Conservation (phyloP, 2,113 vertebrate species). For the Oplegnathus fasciatus region DNA sequence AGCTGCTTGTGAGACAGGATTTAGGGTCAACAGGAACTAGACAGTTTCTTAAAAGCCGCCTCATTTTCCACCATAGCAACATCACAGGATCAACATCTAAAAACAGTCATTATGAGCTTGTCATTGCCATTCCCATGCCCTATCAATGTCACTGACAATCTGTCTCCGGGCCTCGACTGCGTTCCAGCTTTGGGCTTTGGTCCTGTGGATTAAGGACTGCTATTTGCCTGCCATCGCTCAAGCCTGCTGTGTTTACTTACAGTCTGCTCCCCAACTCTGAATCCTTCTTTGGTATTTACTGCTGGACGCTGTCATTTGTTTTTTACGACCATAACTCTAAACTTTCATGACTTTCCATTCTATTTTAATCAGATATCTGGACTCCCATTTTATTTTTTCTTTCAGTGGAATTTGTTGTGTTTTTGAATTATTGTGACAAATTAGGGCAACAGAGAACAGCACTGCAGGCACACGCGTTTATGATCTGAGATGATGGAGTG, state of each 20-base stretch:
- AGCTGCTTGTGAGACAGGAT: constrained; percentile 26
- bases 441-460: not conserved
- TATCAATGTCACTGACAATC: constrained; percentile 51
- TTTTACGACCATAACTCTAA: constrained; percentile 32
- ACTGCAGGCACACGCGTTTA: not conserved
- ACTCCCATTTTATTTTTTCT: not conserved
- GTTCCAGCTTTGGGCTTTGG: constrained; percentile 44
- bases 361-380: constrained; percentile 42
- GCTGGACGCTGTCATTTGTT: constrained; percentile 32
- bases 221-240: constrained; percentile 52
- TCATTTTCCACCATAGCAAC: constrained; percentile 43
- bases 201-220: constrained; percentile 40
- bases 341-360: constrained; percentile 28
- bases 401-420: not conserved
- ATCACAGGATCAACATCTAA: constrained; percentile 25
- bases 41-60: constrained; percentile 4
- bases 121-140: constrained; percentile 69
- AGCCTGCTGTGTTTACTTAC: constrained; percentile 62
- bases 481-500: constrained; percentile 51
- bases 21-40: constrained; percentile 32
- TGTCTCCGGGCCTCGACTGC: not conserved
- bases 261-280: constrained; percentile 53
- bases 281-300: constrained; percentile 59
- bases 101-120: constrained; percentile 55
- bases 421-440: constrained; percentile 28